Evolutionary conservation across 2,888 invertebrate genomes (phyloP).

Genomic region (Drosophila yooni): DNA sequence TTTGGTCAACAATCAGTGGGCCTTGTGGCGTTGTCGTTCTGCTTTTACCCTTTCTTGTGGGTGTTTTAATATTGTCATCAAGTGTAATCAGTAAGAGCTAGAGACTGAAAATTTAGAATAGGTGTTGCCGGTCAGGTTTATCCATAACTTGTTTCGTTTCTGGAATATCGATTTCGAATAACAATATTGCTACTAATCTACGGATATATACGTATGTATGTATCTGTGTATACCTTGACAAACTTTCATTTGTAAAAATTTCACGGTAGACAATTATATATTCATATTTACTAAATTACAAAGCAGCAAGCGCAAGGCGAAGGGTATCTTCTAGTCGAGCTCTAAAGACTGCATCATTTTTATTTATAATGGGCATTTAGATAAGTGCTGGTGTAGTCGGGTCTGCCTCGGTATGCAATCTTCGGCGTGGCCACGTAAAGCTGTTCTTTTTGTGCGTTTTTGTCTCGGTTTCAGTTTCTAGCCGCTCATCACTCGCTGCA

Average conservation of each 20-base stretch:
- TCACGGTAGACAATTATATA: neutral
- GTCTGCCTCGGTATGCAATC: neutral
- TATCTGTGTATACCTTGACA: neutral
- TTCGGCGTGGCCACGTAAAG: neutral
- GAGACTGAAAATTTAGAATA: neutral
- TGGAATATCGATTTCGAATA: neutral
- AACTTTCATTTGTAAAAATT: neutral
- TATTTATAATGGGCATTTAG: neutral
- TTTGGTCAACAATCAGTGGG: constrained; percentile 44
- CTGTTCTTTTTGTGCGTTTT: neutral
- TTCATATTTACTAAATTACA: neutral
- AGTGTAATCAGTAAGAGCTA: neutral
- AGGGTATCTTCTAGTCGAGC: neutral
- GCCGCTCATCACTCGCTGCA: constrained; percentile 15
- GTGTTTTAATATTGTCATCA: neutral
- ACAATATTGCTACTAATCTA: neutral
- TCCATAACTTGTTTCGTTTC: neutral
- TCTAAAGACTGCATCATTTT: neutral
- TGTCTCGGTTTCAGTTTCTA: neutral
- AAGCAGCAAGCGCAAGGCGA: neutral
- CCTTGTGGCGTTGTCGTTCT: constrained; percentile 15
- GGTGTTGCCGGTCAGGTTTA: neutral
- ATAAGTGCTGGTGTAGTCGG: neutral
- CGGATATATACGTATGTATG: neutral
- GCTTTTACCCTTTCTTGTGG: neutral